These are phyloP conservation scores for Leptarthrus brevirostris DNA, from an alignment of 2,888 invertebrate species.

Conservation along the genomic window DNA sequence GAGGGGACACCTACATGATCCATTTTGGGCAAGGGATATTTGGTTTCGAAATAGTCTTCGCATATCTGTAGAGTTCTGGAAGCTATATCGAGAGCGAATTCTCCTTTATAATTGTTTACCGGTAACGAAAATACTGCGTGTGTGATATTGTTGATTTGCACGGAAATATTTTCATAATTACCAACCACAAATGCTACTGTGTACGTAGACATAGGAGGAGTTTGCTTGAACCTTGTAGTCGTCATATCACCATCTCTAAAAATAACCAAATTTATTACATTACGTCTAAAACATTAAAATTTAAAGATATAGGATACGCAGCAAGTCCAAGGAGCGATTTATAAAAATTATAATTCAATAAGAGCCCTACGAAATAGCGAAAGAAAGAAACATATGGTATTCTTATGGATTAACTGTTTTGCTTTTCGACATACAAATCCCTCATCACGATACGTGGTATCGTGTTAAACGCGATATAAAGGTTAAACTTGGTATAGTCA, in stretches of 20 bases:
- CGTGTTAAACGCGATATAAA: too few species aligned
- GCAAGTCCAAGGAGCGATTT: too few species aligned
- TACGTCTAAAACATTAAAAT: too few species aligned
- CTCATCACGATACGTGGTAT: too few species aligned
- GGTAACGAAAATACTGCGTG: neutral
- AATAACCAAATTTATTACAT: too few species aligned
- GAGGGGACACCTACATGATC: constrained; percentile 91
- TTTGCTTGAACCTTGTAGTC: constrained; percentile 65
- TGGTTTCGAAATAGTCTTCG: constrained; percentile 77
- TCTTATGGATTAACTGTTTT: too few species aligned
- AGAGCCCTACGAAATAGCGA: too few species aligned
- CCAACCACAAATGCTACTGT: constrained; percentile 83
- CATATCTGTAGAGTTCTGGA: constrained; percentile 70
- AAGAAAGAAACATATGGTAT: too few species aligned
- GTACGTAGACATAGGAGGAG: constrained; percentile 80
- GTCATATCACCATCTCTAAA: constrained; percentile 47
- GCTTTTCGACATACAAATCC: too few species aligned
- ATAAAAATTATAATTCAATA: too few species aligned
- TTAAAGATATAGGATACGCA: too few species aligned
- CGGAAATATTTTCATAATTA: constrained; percentile 65
- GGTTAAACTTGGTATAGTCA: too few species aligned
- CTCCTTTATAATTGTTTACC: neutral
- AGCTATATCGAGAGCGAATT: neutral
- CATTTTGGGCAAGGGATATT: constrained; percentile 82
- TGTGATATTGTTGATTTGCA: constrained; percentile 52